phyloP scores from a whole-genome alignment of 2,113 vertebrate species.

The Calidris pugnax region DNA sequence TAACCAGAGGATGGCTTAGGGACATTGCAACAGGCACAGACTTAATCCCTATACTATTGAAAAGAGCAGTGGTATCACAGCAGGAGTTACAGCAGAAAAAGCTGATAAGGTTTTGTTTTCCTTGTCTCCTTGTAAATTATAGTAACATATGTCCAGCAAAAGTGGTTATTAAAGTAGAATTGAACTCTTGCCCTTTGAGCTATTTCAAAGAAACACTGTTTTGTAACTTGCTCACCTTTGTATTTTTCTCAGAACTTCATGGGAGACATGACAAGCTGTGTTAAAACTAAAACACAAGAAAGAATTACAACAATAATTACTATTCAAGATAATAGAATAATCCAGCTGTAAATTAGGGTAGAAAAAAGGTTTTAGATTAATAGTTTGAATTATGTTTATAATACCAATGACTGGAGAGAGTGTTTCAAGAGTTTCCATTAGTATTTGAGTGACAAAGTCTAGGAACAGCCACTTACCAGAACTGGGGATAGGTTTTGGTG shows the following conservation, averaged over 20 bases:
- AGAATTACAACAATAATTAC: background rate
- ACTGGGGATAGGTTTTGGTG: background rate
- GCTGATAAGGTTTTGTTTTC: background rate
- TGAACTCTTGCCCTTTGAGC: background rate
- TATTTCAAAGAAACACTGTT: background rate
- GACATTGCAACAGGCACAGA: no score
- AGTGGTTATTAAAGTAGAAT: background rate
- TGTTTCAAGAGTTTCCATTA: background rate
- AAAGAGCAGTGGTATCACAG: background rate
- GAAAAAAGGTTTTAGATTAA: background rate
- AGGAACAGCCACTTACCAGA: background rate
- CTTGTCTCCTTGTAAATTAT: background rate
- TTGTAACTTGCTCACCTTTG: background rate
- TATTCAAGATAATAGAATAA: background rate
- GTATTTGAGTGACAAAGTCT: background rate
- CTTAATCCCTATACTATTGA: background rate
- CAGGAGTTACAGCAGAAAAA: background rate
- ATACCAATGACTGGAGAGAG: background rate
- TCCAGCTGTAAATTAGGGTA: background rate
- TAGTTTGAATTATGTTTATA: background rate
- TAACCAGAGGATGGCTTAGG: background rate
- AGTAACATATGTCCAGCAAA: background rate
- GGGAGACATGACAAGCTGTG: background rate
- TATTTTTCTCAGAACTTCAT: background rate
- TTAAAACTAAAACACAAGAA: background rate